A percentile compares a stretch with the other conserved stretches of the same genome.
These are phyloP conservation scores for Marasmarcha lunaedactyla DNA, from an alignment of 2,888 invertebrate genomes.

Conservation along the genomic window DNA sequence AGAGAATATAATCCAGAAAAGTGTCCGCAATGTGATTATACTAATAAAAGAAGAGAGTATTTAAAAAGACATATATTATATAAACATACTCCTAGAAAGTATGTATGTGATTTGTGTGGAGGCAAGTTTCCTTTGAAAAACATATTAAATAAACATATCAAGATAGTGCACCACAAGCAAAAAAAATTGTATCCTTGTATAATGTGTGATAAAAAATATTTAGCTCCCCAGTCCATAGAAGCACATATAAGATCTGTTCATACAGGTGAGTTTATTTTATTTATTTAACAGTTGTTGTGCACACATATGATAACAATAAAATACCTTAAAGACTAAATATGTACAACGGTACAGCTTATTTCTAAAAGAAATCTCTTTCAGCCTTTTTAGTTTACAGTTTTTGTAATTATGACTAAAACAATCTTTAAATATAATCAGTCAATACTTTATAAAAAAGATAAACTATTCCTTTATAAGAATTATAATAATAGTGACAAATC, in stretches of 20 bases:
- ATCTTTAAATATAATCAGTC: too few species aligned
- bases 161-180: constrained; percentile 39
- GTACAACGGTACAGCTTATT: too few species aligned
- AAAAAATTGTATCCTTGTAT: constrained; percentile 38
- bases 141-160: constrained; percentile 38
- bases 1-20: constrained; percentile 21
- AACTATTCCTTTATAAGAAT: too few species aligned
- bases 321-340: too few species aligned
- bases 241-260: constrained; percentile 61
- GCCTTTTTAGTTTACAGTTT: too few species aligned
- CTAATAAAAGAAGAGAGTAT: constrained; percentile 34
- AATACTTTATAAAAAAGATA: too few species aligned
- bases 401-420: too few species aligned
- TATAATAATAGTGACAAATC: too few species aligned
- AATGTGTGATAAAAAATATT: constrained; percentile 48
- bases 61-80: constrained; percentile 33
- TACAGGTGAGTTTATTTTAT: too few species aligned
- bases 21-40: constrained; percentile 41
- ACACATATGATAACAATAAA: too few species aligned
- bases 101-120: constrained; percentile 46
- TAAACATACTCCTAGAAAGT: constrained; percentile 38
- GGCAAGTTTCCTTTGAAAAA: constrained; percentile 39
- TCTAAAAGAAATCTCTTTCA: too few species aligned
- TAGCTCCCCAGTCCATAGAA: constrained; percentile 44
- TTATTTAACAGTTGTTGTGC: too few species aligned